These are phyloP conservation scores for Tridacna gigas DNA, from an alignment of 2,888 invertebrate species.

Conservation along the genomic window DNA sequence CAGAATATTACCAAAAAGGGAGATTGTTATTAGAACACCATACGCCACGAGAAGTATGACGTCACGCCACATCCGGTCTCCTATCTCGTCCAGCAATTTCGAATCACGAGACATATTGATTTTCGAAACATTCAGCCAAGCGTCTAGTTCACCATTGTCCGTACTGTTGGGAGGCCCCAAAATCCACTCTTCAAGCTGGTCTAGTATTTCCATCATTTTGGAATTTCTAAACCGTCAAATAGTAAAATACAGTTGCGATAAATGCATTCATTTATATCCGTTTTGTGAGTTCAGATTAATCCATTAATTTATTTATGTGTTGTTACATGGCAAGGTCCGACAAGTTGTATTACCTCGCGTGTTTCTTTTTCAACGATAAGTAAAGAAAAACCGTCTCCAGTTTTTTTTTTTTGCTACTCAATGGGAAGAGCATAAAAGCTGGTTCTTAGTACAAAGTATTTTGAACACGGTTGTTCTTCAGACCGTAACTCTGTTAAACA, in stretches of 20 bases:
- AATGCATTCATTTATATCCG: neutral
- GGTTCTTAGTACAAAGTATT: too few relatives aligned
- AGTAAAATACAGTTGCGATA: too few relatives aligned
- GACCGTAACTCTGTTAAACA: too few relatives aligned
- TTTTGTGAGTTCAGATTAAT: neutral
- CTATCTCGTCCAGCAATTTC: slow-evolving; percentile 20
- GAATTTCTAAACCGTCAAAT: neutral
- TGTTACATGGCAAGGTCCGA: too few relatives aligned
- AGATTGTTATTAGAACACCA: slow-evolving; percentile 72
- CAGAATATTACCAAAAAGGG: slow-evolving; percentile 79
- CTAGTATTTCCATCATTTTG: slow-evolving; percentile 38
- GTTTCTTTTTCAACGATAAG: too few relatives aligned
- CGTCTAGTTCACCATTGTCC: slow-evolving; percentile 29
- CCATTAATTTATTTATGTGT: neutral
- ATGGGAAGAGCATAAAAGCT: too few relatives aligned
- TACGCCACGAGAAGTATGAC: slow-evolving; percentile 71
- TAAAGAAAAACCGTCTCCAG: too few relatives aligned
- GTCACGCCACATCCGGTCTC: slow-evolving; percentile 26
- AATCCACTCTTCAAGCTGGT: slow-evolving; percentile 43
- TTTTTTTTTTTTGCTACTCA: too few relatives aligned
- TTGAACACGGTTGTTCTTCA: too few relatives aligned
- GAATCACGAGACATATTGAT: slow-evolving; percentile 19
- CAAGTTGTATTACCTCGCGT: too few relatives aligned
- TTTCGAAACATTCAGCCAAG: slow-evolving; percentile 28
- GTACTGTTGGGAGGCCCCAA: slow-evolving; percentile 35